A percentile compares a stretch with the other conserved stretches of the same genome.
Evolutionary conservation across 2,888 invertebrate species (phyloP).

Genomic region (Carcina quercana): DNA sequence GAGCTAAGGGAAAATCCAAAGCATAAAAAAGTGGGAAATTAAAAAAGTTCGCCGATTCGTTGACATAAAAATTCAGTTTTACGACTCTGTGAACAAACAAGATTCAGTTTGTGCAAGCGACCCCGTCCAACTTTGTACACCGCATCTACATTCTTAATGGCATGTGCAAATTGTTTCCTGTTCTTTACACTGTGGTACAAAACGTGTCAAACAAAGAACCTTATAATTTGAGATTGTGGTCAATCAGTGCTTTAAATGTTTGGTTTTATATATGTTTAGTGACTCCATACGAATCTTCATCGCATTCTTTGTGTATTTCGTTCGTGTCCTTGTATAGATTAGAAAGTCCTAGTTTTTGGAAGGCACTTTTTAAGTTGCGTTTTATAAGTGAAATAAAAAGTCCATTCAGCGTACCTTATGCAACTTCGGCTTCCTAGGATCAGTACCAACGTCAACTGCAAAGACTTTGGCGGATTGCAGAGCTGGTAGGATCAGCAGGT

Average conservation of each 20-base stretch:
- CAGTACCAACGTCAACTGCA: slow-evolving; percentile 84
- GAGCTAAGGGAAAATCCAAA: slow-evolving; percentile 22
- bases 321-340: no score
- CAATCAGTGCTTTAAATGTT: no score
- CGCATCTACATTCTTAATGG: slow-evolving; percentile 33
- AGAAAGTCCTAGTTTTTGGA: no score
- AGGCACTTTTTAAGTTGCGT: background rate
- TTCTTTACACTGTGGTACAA: slow-evolving; percentile 9
- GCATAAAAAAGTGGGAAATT: slow-evolving; percentile 40
- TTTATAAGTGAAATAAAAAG: no score
- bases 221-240: no score
- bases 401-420: slow-evolving; percentile 76
- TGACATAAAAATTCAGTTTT: slow-evolving; percentile 51
- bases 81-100: slow-evolving; percentile 34
- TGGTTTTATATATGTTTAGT: no score
- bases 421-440: slow-evolving; percentile 82
- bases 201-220: no score
- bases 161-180: slow-evolving; percentile 29
- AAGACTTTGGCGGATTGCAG: slow-evolving; percentile 89
- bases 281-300: no score
- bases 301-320: no score
- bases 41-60: slow-evolving; percentile 46
- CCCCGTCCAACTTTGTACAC: slow-evolving; percentile 14
- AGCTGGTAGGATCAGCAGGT: slow-evolving; percentile 88
- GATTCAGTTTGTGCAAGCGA: slow-evolving; percentile 16